Conservation (phyloP, 2,888 invertebrate genomes). For the Auanema sp. region DNA sequence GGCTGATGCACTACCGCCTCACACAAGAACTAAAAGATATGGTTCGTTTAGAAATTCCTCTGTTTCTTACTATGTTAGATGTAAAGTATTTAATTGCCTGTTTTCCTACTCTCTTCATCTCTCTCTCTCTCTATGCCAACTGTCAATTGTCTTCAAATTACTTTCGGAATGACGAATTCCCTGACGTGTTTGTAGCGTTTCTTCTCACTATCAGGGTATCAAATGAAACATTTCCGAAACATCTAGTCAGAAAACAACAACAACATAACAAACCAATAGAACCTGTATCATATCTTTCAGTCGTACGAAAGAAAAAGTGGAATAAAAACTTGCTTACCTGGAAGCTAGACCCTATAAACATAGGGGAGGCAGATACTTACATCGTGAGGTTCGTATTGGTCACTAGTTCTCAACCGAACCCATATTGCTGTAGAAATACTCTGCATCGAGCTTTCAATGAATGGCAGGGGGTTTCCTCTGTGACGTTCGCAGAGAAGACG, state of each 20-base stretch:
- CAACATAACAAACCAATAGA: neutral
- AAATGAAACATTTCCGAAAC: constrained; percentile 5
- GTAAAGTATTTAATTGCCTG: too few species aligned
- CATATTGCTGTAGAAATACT: constrained; percentile 47
- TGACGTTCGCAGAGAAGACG: constrained; percentile 43
- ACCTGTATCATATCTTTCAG: constrained; percentile 16
- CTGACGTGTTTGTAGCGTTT: too few species aligned
- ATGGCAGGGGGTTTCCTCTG: constrained; percentile 50
- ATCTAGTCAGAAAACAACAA: constrained; percentile 27
- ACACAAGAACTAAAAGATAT: neutral
- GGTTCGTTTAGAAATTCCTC: neutral
- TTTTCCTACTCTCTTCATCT: too few species aligned
- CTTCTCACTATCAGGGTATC: too few species aligned
- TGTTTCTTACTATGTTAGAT: neutral
- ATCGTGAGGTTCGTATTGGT: constrained; percentile 31
- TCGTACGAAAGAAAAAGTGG: constrained; percentile 38
- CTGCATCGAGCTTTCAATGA: constrained; percentile 58
- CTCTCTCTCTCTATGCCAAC: too few species aligned
- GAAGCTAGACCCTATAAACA: constrained; percentile 33
- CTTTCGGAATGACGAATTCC: too few species aligned
- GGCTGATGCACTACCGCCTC: constrained; percentile 5
- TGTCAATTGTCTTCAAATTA: too few species aligned
- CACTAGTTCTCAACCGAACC: constrained; percentile 1
- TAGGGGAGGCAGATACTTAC: constrained; percentile 34
- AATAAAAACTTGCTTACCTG: constrained; percentile 29